Evolutionary conservation across 2,888 invertebrate species (phyloP).

Genomic region (Flexamia atlantica): DNA sequence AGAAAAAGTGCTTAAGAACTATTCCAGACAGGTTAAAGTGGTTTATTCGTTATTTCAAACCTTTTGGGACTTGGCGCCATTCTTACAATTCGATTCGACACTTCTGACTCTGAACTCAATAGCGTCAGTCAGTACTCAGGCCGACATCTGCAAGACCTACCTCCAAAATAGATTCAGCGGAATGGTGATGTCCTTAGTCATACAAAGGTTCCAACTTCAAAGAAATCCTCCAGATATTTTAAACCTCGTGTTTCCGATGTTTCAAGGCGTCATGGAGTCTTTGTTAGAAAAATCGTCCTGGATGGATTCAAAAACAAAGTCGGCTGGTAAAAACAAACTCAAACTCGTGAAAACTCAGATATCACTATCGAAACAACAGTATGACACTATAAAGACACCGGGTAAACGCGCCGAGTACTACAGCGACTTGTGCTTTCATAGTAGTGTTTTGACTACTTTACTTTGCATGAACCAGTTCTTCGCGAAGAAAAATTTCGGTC

Average conservation of each 20-base stretch:
- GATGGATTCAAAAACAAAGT: slow-evolving; percentile 10
- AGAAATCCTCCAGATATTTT: background rate
- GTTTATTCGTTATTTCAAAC: background rate
- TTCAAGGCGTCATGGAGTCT: background rate
- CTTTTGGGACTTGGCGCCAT: background rate
- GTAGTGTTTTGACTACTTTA: background rate
- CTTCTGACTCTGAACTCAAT: background rate
- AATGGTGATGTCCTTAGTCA: background rate
- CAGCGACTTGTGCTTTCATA: background rate
- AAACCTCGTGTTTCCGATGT: background rate
- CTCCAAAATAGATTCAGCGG: background rate
- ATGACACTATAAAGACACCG: background rate
- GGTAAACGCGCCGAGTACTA: slow-evolving; percentile 5
- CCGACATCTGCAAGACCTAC: background rate
- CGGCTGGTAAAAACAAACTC: background rate
- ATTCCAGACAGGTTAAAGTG: background rate
- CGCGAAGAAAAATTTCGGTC: background rate
- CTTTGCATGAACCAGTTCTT: slow-evolving; percentile 1
- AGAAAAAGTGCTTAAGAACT: background rate
- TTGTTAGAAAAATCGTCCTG: background rate
- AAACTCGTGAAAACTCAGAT: background rate
- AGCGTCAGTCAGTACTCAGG: background rate
- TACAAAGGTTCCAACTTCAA: background rate
- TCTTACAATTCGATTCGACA: background rate
- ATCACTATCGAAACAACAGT: background rate